Evolutionary conservation across 2,888 invertebrate species (phyloP).

Genomic region (Aplocera efformata): DNA sequence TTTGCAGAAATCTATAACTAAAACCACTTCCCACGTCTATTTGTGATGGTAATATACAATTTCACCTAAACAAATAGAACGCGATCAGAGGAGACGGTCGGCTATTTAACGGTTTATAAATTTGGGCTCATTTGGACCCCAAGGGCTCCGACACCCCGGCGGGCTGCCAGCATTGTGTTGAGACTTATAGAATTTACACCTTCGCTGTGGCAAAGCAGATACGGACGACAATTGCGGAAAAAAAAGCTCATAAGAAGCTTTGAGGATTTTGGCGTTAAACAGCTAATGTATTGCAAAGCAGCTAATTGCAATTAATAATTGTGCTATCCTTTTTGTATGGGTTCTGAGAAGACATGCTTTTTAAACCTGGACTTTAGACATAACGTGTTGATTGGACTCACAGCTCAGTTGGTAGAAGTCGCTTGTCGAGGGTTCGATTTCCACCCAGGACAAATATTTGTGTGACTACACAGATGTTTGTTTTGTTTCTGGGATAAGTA

Average conservation of each 20-base stretch:
- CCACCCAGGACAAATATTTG: too few species aligned
- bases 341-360: too few species aligned
- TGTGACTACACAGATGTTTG: too few species aligned
- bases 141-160: constrained; percentile 38
- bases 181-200: constrained; percentile 65
- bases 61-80: constrained; percentile 63
- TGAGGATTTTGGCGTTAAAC: constrained; percentile 9
- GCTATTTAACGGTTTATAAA: constrained; percentile 63
- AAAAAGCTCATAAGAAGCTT: constrained; percentile 24
- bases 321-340: too few species aligned
- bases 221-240: constrained; percentile 38
- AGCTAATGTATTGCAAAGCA: too few species aligned
- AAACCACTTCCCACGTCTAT: too few species aligned
- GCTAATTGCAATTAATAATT: too few species aligned
- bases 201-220: constrained; percentile 44
- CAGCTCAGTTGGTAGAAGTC: too few species aligned
- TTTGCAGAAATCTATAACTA: constrained; percentile 56
- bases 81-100: constrained; percentile 44
- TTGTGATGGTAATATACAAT: constrained; percentile 56
- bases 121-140: constrained; percentile 31
- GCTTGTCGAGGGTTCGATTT: too few species aligned
- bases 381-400: too few species aligned
- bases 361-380: too few species aligned
- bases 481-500: too few species aligned
- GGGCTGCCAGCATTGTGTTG: constrained; percentile 55